These are phyloP conservation scores for Eurosta solidaginis DNA, from an alignment of 1,140 invertebrate genomes.

Conservation along the genomic window DNA sequence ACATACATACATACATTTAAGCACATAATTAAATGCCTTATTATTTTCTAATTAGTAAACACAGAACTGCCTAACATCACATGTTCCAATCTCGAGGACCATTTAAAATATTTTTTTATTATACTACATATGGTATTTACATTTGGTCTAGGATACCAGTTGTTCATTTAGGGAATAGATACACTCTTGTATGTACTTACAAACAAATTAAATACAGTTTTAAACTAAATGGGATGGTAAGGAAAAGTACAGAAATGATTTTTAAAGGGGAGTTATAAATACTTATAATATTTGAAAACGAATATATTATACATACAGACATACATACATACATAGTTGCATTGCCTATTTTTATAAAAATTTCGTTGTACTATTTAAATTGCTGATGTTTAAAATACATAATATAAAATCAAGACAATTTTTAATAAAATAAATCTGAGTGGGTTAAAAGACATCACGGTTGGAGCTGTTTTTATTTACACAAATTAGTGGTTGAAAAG, in stretches of 20 bases:
- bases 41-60: background rate
- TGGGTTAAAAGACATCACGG: constrained; percentile 6
- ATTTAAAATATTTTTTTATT: background rate
- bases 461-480: background rate
- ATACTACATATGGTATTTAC: background rate
- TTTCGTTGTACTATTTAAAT: background rate
- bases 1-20: background rate
- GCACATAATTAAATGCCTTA: background rate
- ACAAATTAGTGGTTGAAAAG: too few species aligned
- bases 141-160: background rate
- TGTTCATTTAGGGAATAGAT: background rate
- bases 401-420: background rate
- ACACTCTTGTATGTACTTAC: background rate
- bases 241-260: background rate
- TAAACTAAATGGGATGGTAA: background rate
- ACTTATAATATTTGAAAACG: too few species aligned
- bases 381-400: background rate
- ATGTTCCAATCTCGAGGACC: background rate
- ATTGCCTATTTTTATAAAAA: background rate
- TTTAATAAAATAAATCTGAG: constrained; percentile 16
- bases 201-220: background rate
- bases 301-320: too few species aligned
- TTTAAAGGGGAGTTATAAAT: background rate
- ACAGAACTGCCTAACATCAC: constrained; percentile 14
- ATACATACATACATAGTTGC: background rate